phyloP scores from a whole-genome alignment of 23 tunicate genomes.

The Ciona savignyi region DNA sequence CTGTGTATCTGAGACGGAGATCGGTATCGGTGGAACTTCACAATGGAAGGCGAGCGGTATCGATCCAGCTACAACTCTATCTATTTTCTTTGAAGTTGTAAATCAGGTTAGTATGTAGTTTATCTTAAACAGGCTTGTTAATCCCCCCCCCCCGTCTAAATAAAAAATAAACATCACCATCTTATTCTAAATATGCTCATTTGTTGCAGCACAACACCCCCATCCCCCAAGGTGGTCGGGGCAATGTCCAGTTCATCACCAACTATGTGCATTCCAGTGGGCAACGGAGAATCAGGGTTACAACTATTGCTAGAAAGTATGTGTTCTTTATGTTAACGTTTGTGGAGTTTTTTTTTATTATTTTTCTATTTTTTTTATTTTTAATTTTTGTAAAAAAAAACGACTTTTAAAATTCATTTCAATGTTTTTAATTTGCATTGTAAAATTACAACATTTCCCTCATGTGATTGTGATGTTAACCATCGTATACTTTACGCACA shows the following conservation, averaged over 20 bases:
- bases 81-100: conserved; percentile 90
- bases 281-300: conserved; percentile 71
- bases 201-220: conserved; percentile 99
- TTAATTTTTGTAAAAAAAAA: too few species aligned
- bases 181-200: too few species aligned
- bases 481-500: too few species aligned
- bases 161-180: too few species aligned
- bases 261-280: conserved; percentile 87
- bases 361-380: too few species aligned
- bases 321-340: conserved; percentile 2
- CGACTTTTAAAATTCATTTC: too few species aligned
- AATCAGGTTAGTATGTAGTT: conserved; percentile 63
- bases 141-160: too few species aligned
- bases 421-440: too few species aligned
- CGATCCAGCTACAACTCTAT: conserved; percentile 67
- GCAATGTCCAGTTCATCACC: conserved; percentile 89
- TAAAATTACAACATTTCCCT: too few species aligned
- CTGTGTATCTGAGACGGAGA: conserved; percentile 95
- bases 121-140: too few species aligned
- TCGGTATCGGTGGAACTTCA: conserved; percentile 94
- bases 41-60: conserved; percentile 91
- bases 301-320: conserved; percentile 86
- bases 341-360: too few species aligned
- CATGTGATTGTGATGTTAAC: too few species aligned
- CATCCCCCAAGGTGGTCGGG: conserved; percentile 96